Conservation (phyloP, 2,797 vertebrate species). For the Nannoperca australis region DNA sequence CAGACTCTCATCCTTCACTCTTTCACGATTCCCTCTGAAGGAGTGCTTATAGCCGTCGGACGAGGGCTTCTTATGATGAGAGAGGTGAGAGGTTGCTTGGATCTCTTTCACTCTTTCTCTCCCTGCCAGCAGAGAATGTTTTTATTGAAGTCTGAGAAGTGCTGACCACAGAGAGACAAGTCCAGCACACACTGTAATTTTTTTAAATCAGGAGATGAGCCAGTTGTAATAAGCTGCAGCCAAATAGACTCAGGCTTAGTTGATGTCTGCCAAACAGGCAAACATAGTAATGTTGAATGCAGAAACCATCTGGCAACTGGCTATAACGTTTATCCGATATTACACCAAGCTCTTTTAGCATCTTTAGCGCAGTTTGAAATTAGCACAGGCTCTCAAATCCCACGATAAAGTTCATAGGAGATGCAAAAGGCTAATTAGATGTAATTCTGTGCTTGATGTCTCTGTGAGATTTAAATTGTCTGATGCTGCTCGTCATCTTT, state of each 20-base stretch:
- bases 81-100: slow-evolving; percentile 80
- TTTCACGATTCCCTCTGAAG: slow-evolving; percentile 69
- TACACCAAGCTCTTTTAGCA: slow-evolving; percentile 54
- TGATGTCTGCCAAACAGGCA: slow-evolving; percentile 75
- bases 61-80: slow-evolving; percentile 74
- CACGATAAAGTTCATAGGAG: slow-evolving; percentile 58
- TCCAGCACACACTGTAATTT: slow-evolving; percentile 70
- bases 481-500: slow-evolving; percentile 55
- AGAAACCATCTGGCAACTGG: slow-evolving; percentile 68
- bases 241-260: slow-evolving; percentile 68
- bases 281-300: slow-evolving; percentile 60
- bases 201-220: slow-evolving; percentile 78
- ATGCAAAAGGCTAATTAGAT: slow-evolving; percentile 64
- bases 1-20: slow-evolving; percentile 77
- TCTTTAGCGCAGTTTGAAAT: slow-evolving; percentile 67
- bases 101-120: slow-evolving; percentile 71
- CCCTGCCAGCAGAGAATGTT: slow-evolving; percentile 76
- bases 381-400: slow-evolving; percentile 49
- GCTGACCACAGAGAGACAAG: slow-evolving; percentile 81
- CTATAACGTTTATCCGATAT: slow-evolving; percentile 68
- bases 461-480: slow-evolving; percentile 51
- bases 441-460: slow-evolving; percentile 67
- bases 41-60: slow-evolving; percentile 74
- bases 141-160: slow-evolving; percentile 83
- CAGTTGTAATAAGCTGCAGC: slow-evolving; percentile 71